Evolutionary conservation across 2,888 invertebrate species (phyloP).

Genomic region (Nephrotoma guestfalica): DNA sequence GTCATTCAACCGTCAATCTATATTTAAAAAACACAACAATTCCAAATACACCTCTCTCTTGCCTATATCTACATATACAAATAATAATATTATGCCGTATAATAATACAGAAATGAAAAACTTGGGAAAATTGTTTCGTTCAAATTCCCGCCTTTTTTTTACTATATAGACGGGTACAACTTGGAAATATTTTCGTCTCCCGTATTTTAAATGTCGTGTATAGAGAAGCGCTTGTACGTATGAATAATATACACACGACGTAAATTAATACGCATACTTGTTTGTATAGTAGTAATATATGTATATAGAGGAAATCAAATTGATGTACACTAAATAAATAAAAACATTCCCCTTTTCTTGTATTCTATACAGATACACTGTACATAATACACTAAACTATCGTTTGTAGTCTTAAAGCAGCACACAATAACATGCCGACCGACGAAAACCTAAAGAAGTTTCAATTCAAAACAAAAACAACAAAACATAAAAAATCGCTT

Average conservation of each 20-base stretch:
- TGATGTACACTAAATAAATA: not conserved
- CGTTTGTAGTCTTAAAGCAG: not conserved
- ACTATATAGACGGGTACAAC: not conserved
- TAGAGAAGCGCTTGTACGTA: not conserved
- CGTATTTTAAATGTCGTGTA: not conserved
- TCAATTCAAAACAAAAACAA: not conserved
- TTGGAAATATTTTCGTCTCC: not conserved
- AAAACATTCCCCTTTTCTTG: not conserved
- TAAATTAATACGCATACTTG: not conserved
- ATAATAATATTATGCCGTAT: not conserved
- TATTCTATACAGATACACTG: not conserved
- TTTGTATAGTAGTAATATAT: not conserved
- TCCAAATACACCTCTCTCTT: not conserved
- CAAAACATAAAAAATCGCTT: not conserved
- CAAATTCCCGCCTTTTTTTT: not conserved
- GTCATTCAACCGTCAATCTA: not conserved
- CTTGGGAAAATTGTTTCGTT: not conserved
- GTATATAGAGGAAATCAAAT: not conserved
- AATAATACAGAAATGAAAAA: not conserved
- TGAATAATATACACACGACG: not conserved
- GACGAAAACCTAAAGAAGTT: not conserved
- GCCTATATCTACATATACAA: not conserved
- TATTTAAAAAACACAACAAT: not conserved
- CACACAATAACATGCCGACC: not conserved
- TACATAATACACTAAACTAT: not conserved